Evolutionary conservation across 2,888 invertebrate genomes (phyloP), one percentile per base, ranked within the genome.

Genomic region (Chloromyia formosa): DNA sequence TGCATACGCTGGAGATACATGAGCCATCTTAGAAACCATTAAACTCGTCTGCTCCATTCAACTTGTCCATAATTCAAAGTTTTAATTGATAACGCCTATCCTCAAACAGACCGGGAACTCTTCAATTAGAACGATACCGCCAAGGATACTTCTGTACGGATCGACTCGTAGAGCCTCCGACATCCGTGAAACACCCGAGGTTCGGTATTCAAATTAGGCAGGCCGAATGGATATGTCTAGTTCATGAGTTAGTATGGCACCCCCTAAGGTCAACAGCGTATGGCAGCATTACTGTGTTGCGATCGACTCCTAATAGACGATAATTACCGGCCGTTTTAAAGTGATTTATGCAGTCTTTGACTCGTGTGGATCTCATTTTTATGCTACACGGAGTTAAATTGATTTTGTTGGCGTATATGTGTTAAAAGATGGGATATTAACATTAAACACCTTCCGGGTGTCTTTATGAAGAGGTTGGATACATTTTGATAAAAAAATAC

Each of bases 71-170:
- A 75, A 75, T 77, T 77, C 71, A 77, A 40, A 73, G 27, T 68
- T 54, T 68, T 75, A 75, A 75, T 77, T 75, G 74, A 75, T 75
- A 75, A 75, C 75, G 72, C 75, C 75, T 64, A 75, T 74, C 56
- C 61, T 75, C 75, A 74, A 75, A 77, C 61, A 75, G 9, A 45
- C 22, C 5, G 4, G 14, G 16, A 60, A 16, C 61, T 61, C 60
- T 73, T 61, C 61, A 73, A 73, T 73, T 73, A 49, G 61, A 0
- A 18, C 10, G 22, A 14, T 61, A 18, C 73, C 73, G 73, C 18
- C 73, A 49, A 45, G 73, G 22, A 53, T 42, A 68, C 53, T 58
- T 22, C 60, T 40, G 42, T 22, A 23, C 5, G 20, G n/a, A 64
- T 18, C 7, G 16, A 18, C 18, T 49, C 49, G 9, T n/a, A n/a